Conservation (phyloP, 2,888 invertebrate species). For the Graphium colonna region DNA sequence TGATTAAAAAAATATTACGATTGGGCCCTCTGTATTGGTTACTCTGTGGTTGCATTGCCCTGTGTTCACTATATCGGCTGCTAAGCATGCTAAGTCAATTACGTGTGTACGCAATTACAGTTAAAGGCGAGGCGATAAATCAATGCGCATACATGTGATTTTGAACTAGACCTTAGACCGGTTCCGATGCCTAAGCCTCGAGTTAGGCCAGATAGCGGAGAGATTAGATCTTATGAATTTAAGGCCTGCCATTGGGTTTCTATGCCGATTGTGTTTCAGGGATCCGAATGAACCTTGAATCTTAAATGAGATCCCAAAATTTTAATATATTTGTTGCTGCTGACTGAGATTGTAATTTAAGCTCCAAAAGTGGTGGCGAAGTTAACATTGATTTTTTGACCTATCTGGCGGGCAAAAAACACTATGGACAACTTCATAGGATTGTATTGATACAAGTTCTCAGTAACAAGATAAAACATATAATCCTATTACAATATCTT, state of each 20-base stretch:
- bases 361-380: too few relatives aligned
- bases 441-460: too few relatives aligned
- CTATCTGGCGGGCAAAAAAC: too few relatives aligned
- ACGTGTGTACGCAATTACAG: slow-evolving; percentile 23
- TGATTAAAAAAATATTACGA: too few relatives aligned
- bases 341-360: too few relatives aligned
- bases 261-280: neutral
- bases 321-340: too few relatives aligned
- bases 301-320: too few relatives aligned
- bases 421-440: too few relatives aligned
- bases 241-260: neutral
- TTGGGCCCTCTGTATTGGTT: neutral
- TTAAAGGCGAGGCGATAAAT: slow-evolving; percentile 22
- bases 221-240: slow-evolving; percentile 13
- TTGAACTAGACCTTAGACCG: slow-evolving; percentile 21
- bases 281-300: neutral
- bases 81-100: slow-evolving; percentile 23
- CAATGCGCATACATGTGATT: slow-evolving; percentile 17
- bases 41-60: slow-evolving; percentile 3
- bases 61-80: slow-evolving; percentile 29
- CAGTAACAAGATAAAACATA: too few relatives aligned
- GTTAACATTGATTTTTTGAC: too few relatives aligned
- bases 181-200: slow-evolving; percentile 6
- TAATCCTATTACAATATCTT: too few relatives aligned
- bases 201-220: slow-evolving; percentile 3